A percentile compares a stretch with the other conserved stretches of the same genome.
Evolutionary conservation across 2,888 invertebrate genomes (phyloP).

Genomic region (Troides oblongomaculatus): DNA sequence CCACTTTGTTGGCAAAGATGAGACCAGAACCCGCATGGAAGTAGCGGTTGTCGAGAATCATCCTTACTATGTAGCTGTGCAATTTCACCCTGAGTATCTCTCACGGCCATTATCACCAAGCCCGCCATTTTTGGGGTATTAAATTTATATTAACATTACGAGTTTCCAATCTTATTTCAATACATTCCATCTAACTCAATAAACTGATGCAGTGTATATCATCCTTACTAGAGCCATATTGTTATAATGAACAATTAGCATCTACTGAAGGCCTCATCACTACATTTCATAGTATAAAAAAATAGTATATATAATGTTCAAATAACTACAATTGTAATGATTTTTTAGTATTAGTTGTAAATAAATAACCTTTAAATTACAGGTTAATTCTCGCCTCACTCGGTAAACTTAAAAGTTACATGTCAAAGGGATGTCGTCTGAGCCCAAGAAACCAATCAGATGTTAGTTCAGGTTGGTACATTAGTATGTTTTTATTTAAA

Average conservation of each 20-base stretch:
- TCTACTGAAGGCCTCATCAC: too few relatives aligned
- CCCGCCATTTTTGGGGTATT: slow-evolving; percentile 93
- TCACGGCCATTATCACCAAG: slow-evolving; percentile 95
- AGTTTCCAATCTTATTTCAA: neutral
- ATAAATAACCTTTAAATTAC: slow-evolving; percentile 34
- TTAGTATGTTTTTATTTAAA: neutral
- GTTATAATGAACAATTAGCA: too few relatives aligned
- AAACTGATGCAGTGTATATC: too few relatives aligned
- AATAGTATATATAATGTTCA: too few relatives aligned
- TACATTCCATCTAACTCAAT: too few relatives aligned
- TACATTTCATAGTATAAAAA: too few relatives aligned
- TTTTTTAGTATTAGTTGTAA: neutral
- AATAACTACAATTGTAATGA: neutral
- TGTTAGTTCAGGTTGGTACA: slow-evolving; percentile 81
- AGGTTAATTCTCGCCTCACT: slow-evolving; percentile 92
- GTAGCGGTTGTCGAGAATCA: slow-evolving; percentile 92
- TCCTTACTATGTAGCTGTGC: slow-evolving; percentile 96
- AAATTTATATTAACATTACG: neutral
- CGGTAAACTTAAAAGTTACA: slow-evolving; percentile 86
- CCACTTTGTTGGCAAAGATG: slow-evolving; percentile 93
- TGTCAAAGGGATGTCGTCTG: slow-evolving; percentile 86
- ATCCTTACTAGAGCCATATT: too few relatives aligned
- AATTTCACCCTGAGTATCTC: slow-evolving; percentile 98
- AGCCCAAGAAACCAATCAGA: slow-evolving; percentile 88
- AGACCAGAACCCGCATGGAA: slow-evolving; percentile 94